Conservation (phyloP, 2,113 vertebrate species). For the Crypturellus undulatus region DNA sequence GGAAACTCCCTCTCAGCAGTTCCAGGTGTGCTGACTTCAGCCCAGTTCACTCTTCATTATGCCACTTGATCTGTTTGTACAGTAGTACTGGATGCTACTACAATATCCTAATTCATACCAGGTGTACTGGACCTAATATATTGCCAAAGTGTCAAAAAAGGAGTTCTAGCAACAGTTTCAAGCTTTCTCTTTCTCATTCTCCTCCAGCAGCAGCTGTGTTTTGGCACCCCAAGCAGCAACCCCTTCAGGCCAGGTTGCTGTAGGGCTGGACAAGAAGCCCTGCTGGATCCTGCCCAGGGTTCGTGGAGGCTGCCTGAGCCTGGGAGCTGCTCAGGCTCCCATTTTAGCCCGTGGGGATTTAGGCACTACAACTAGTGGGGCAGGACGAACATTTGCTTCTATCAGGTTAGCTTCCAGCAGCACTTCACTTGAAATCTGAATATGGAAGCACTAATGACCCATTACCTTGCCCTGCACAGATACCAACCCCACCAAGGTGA, state of each 20-base stretch:
- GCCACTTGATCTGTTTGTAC: not conserved
- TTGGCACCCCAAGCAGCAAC: not conserved
- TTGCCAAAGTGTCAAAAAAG: not conserved
- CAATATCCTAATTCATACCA: not conserved
- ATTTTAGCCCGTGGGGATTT: rapidly evolving
- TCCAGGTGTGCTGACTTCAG: not conserved
- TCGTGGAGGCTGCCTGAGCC: not conserved
- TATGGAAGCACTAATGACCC: not conserved
- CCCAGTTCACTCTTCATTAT: not conserved
- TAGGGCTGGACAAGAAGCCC: too few relatives aligned
- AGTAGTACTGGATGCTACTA: not conserved
- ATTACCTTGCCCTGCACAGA: not conserved
- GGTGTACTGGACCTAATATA: not conserved
- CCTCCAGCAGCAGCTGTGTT: not conserved
- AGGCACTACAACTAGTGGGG: not conserved
- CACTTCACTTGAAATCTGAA: not conserved
- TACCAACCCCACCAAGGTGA: not conserved
- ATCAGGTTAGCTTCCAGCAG: not conserved
- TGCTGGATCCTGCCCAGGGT: too few relatives aligned
- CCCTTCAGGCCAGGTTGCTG: not conserved
- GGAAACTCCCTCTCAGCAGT: not conserved
- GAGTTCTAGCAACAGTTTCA: not conserved
- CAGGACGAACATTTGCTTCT: not conserved
- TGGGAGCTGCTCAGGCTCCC: not conserved
- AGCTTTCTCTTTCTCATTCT: not conserved